Conservation (phyloP, 2,113 vertebrate genomes). For the Phaethon lepturus region DNA sequence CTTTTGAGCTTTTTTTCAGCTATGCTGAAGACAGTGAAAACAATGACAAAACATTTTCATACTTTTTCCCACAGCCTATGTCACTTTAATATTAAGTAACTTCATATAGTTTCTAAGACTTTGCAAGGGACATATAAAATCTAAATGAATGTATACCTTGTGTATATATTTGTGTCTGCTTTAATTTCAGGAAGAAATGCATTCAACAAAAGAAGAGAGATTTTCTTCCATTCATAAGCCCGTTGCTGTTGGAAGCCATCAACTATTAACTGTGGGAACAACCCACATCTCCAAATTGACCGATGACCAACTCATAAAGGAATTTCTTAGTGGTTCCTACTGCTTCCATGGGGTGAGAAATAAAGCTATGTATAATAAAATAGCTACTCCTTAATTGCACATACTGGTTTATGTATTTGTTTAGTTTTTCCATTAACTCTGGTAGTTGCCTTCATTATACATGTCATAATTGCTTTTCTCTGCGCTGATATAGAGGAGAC, state of each 20-base stretch:
- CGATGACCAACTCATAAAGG: constrained; percentile 95
- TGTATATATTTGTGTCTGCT: not conserved
- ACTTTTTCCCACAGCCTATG: not conserved
- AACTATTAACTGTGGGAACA: constrained; percentile 90
- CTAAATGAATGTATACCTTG: not conserved
- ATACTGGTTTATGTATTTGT: not conserved
- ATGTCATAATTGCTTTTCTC: not conserved
- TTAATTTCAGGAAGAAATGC: constrained; percentile 82
- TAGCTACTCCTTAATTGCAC: not conserved
- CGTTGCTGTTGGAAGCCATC: constrained; percentile 87
- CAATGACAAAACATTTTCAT: not conserved
- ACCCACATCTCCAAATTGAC: constrained; percentile 98
- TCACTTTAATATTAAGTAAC: not conserved
- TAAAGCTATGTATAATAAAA: not conserved
- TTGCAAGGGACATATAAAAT: not conserved
- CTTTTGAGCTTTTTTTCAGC: not conserved
- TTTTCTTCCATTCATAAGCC: constrained; percentile 93
- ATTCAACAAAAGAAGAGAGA: constrained; percentile 85
- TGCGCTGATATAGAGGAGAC: not conserved
- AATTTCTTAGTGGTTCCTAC: constrained; percentile 96
- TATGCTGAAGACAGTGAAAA: not conserved
- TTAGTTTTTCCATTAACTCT: not conserved
- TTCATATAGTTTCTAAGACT: not conserved
- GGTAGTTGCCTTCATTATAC: not conserved
- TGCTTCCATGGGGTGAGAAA: constrained; percentile 95